Conservation (phyloP, 2,113 vertebrate genomes). For the Ptyas mucosa region DNA sequence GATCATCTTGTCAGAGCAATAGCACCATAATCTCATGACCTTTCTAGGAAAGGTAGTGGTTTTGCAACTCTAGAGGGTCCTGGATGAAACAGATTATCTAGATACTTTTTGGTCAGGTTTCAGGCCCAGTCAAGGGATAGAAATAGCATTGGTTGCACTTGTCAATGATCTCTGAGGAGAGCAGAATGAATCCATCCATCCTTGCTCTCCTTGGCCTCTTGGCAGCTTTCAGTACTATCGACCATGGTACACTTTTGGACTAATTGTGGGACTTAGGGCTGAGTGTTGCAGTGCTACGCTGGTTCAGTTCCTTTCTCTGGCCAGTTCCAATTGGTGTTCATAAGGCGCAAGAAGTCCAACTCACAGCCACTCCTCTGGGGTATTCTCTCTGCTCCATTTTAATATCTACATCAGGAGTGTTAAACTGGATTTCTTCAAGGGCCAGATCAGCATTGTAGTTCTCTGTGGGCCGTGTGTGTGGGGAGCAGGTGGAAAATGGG, state of each 20-base stretch:
- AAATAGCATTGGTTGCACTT: not conserved
- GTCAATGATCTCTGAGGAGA: not conserved
- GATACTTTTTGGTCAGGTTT: not conserved
- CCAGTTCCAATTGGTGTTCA: not conserved
- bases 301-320: not conserved
- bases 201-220: not conserved
- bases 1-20: too few relatives aligned
- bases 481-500: too few relatives aligned
- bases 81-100: too few relatives aligned
- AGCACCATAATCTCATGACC: too few relatives aligned
- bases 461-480: too few relatives aligned
- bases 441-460: too few relatives aligned
- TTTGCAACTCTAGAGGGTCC: too few relatives aligned
- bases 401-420: not conserved
- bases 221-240: not conserved
- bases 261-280: too few relatives aligned
- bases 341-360: not conserved
- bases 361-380: not conserved
- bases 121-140: not conserved
- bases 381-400: not conserved
- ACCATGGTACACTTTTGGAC: too few relatives aligned
- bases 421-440: too few relatives aligned
- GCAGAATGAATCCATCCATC: not conserved
- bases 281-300: not conserved
- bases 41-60: too few relatives aligned